A percentile compares a stretch with the other conserved stretches of the same genome.
Evolutionary conservation across 37 sponge, comb jelly and placozoan species (phyloP).

Genomic region (Axinella damicornis): DNA sequence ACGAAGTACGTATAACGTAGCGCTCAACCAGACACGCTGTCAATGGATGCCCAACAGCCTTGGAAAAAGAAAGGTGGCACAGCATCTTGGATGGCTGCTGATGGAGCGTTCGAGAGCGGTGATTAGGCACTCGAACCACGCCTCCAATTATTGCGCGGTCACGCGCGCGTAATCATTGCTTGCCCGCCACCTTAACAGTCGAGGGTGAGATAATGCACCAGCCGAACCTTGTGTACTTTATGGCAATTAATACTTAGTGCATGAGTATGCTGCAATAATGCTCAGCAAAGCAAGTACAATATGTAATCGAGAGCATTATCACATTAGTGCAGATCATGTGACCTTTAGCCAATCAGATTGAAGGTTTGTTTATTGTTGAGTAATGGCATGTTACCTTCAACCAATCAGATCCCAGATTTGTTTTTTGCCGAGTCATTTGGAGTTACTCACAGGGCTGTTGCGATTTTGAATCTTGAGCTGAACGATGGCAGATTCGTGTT

Average conservation of each 20-base stretch:
- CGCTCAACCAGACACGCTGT: too few species aligned
- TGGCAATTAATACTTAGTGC: neutral
- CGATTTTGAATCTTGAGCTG: neutral
- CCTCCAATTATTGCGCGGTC: too few species aligned
- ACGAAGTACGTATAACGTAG: too few species aligned
- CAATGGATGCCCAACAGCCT: too few species aligned
- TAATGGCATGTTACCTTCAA: neutral
- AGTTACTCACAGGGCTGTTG: neutral
- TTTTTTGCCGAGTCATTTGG: neutral
- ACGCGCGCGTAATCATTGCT: too few species aligned
- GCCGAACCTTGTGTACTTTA: too few species aligned
- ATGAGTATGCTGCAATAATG: neutral
- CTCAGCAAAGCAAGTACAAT: constrained; percentile 4
- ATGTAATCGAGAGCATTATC: neutral
- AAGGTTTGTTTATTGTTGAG: neutral
- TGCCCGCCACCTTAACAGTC: too few species aligned
- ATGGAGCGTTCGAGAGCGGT: too few species aligned
- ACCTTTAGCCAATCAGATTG: neutral
- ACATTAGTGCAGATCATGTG: constrained; percentile 2
- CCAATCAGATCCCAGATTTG: constrained; percentile 8
- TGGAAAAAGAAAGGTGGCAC: too few species aligned
- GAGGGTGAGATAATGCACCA: too few species aligned
- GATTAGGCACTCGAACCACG: too few species aligned
- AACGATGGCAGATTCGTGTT: constrained; percentile 1
- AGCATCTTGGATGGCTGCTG: too few species aligned